phyloP scores from a whole-genome alignment of 2,797 vertebrate genomes.

The Cynopterus sphinx region DNA sequence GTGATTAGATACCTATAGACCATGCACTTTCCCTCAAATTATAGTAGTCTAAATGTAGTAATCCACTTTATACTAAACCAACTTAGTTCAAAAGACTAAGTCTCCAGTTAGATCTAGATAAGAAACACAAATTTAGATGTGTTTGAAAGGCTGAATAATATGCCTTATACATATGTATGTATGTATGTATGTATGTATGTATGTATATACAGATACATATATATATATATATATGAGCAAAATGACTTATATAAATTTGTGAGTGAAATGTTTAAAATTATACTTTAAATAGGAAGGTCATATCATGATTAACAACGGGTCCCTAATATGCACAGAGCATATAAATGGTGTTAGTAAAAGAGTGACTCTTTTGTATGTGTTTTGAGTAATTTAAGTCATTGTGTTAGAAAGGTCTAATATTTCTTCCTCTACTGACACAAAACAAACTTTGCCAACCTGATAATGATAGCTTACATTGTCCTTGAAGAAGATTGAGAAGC shows the following conservation, averaged over 20 bases:
- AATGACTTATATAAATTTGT: not conserved
- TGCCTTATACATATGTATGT: not conserved
- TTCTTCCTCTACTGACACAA: not conserved
- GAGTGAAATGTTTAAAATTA: not conserved
- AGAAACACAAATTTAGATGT: not conserved
- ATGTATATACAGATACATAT: too few relatives aligned
- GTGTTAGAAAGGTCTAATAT: not conserved
- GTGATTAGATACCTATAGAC: not conserved
- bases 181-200: too few relatives aligned
- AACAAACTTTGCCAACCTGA: not conserved
- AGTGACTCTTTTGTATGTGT: not conserved
- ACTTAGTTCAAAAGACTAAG: not conserved
- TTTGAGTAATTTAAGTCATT: not conserved
- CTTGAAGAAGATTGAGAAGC: not conserved
- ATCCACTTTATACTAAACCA: not conserved
- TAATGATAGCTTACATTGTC: not conserved
- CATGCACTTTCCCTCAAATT: not conserved
- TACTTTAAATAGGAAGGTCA: not conserved
- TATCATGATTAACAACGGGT: not conserved
- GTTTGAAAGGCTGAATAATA: not conserved
- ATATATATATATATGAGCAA: not conserved
- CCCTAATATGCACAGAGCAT: not conserved
- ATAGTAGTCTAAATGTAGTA: not conserved
- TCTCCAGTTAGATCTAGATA: not conserved
- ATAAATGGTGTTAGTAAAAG: not conserved